A percentile compares a stretch with the other conserved stretches of the same genome.
phyloP scores from a whole-genome alignment of 2,797 vertebrate species.

The Syngnathus acus region DNA sequence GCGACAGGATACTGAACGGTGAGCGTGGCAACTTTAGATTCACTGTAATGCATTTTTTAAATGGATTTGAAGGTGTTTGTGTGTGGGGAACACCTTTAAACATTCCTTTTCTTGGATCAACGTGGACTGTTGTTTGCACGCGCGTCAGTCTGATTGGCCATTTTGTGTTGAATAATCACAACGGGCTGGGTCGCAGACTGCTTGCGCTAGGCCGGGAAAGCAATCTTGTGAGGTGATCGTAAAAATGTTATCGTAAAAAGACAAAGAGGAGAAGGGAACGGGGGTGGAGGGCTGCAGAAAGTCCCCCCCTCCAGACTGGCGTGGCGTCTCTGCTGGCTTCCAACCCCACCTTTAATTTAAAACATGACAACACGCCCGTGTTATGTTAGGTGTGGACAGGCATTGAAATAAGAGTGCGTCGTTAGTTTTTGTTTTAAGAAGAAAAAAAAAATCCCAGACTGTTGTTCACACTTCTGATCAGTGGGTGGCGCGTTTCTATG shows the following conservation, averaged over 20 bases:
- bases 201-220: neutral
- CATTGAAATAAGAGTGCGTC: conserved; percentile 21
- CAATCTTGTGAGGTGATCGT: neutral
- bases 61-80: neutral
- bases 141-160: conserved; percentile 9
- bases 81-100: conserved; percentile 11
- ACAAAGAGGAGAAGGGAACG: conserved; percentile 23
- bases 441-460: conserved; percentile 49
- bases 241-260: conserved; percentile 30
- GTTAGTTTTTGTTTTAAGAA: conserved; percentile 46
- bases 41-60: conserved; percentile 20
- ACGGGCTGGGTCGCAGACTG: too few species aligned
- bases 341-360: neutral
- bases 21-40: conserved; percentile 56
- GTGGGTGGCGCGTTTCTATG: conserved; percentile 41
- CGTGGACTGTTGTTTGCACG: conserved; percentile 39
- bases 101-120: conserved; percentile 34
- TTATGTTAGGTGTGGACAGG: conserved; percentile 4
- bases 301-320: conserved; percentile 47
- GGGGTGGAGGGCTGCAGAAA: conserved; percentile 26
- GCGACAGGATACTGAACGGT: conserved; percentile 50
- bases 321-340: conserved; percentile 25
- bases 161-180: conserved; percentile 10
- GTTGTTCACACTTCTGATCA: conserved; percentile 51
- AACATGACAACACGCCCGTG: conserved; percentile 15